These are phyloP conservation scores for Ostrea denselamellosa DNA, from an alignment of 1,140 invertebrate species.

Conservation along the genomic window DNA sequence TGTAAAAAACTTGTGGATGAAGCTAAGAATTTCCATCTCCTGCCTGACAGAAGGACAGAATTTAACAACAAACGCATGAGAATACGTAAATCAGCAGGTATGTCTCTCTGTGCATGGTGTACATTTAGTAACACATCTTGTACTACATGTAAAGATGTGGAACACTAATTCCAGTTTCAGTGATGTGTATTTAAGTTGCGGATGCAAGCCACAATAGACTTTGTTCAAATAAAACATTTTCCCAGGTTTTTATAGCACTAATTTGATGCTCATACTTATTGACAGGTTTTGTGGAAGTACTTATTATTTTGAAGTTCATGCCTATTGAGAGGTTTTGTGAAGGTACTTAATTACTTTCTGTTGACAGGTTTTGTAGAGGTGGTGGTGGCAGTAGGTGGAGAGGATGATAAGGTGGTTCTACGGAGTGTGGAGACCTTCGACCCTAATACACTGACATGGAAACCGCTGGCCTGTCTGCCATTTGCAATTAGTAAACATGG, in stretches of 20 bases:
- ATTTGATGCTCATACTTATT: slow-evolving; percentile 66
- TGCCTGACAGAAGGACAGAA: slow-evolving; percentile 80
- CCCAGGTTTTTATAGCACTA: background rate
- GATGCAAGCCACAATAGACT: too few relatives aligned
- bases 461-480: slow-evolving; percentile 70
- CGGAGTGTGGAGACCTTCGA: slow-evolving; percentile 82
- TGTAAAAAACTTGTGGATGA: slow-evolving; percentile 80
- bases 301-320: background rate
- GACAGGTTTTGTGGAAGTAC: slow-evolving; percentile 81
- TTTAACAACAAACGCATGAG: slow-evolving; percentile 75
- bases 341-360: slow-evolving; percentile 1
- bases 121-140: too few relatives aligned
- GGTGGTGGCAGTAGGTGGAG: slow-evolving; percentile 82
- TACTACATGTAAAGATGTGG: background rate
- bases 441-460: slow-evolving; percentile 71
- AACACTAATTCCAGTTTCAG: background rate
- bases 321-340: background rate
- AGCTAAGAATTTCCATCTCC: slow-evolving; percentile 81
- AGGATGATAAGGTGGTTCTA: slow-evolving; percentile 82
- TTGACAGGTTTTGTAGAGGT: slow-evolving; percentile 77
- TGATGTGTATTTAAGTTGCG: background rate
- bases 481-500: slow-evolving; percentile 81
- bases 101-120: background rate
- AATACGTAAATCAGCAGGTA: slow-evolving; percentile 76
- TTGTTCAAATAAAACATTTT: background rate